These are phyloP conservation scores for Diorhabda sublineata DNA, from an alignment of 1,140 invertebrate species.

Conservation along the genomic window DNA sequence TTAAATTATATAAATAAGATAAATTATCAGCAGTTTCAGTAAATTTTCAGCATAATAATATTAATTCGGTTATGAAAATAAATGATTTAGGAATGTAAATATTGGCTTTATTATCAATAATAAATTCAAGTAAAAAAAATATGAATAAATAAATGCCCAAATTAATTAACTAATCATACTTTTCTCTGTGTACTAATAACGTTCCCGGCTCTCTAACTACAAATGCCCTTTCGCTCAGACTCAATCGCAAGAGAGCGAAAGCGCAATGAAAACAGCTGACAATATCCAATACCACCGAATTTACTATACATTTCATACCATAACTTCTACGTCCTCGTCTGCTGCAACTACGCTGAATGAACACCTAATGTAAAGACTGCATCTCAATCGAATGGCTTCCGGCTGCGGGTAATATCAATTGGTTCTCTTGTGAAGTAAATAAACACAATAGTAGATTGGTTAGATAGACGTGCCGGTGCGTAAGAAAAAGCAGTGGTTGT, in stretches of 20 bases:
- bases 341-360: background rate
- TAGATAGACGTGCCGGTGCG: background rate
- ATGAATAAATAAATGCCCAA: no score
- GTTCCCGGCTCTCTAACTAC: background rate
- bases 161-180: no score
- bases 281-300: background rate
- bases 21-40: no score
- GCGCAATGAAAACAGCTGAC: background rate
- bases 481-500: background rate
- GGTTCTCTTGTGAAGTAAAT: background rate
- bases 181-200: no score
- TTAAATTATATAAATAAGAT: no score
- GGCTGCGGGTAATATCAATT: background rate
- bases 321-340: background rate
- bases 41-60: no score
- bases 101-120: no score
- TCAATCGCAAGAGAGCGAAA: background rate
- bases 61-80: no score
- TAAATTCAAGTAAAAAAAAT: no score
- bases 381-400: background rate
- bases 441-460: background rate
- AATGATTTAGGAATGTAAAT: no score
- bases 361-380: constrained; percentile 1
- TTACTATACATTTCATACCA: background rate
- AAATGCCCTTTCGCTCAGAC: background rate